Conservation (phyloP, 2,888 invertebrate genomes). For the Idaea dimidiata region DNA sequence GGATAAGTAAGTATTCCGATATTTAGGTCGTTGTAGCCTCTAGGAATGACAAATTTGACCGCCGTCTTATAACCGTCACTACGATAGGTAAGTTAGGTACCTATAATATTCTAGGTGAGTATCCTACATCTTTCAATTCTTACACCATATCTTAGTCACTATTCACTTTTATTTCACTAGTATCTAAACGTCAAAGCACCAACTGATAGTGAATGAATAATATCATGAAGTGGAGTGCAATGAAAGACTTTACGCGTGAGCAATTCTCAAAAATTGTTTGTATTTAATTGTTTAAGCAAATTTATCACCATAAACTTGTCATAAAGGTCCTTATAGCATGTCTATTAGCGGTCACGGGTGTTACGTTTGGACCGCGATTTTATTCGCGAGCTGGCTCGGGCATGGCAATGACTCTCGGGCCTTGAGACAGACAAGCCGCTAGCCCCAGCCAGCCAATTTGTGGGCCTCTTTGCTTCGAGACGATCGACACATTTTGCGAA, state of each 20-base stretch:
- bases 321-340: constrained; percentile 20
- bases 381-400: constrained; percentile 17
- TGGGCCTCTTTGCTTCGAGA: constrained; percentile 3
- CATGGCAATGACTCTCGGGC: constrained; percentile 70
- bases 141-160: no score
- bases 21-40: no score
- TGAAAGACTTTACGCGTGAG: background rate
- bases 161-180: no score
- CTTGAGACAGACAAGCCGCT: constrained; percentile 50
- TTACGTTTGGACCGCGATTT: constrained; percentile 29
- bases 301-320: background rate
- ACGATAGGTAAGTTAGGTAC: no score
- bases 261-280: background rate
- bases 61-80: no score
- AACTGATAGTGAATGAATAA: no score
- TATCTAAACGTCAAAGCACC: no score
- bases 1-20: no score
- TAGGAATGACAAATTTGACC: no score
- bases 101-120: no score
- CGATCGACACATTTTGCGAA: background rate
- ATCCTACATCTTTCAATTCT: no score
- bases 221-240: background rate
- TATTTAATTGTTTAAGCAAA: background rate
- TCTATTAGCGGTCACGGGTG: constrained; percentile 43
- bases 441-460: constrained; percentile 1